These are phyloP conservation scores for Moxostoma hubbsi DNA, from an alignment of 2,797 vertebrate genomes.

Conservation along the genomic window DNA sequence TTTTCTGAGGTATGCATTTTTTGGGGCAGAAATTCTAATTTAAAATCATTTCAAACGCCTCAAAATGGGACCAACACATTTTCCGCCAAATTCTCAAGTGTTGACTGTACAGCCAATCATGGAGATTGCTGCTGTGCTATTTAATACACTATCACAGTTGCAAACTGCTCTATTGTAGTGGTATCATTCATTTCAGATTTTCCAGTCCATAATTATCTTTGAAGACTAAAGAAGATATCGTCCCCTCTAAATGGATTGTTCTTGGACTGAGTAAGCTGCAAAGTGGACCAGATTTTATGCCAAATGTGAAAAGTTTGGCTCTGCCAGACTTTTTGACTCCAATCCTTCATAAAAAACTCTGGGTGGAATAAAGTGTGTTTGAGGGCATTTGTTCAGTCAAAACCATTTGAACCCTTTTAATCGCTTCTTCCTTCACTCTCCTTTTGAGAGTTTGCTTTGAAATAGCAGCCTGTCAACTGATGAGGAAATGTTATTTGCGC, in stretches of 20 bases:
- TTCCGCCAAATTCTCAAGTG: background rate
- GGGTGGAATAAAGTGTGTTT: background rate
- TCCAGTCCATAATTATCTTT: too few species aligned
- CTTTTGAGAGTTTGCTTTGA: constrained; percentile 2
- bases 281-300: background rate
- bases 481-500: background rate
- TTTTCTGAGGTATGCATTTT: too few species aligned
- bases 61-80: background rate
- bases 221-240: background rate
- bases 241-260: background rate
- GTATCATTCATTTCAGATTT: too few species aligned
- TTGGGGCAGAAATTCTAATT: too few species aligned
- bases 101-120: background rate
- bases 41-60: background rate
- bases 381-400: background rate
- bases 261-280: background rate
- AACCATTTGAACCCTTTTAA: background rate
- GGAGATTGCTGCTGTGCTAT: background rate
- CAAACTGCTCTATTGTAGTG: too few species aligned
- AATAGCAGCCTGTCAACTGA: background rate
- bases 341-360: too few species aligned
- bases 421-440: background rate
- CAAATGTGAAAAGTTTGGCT: too few species aligned
- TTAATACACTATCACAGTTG: too few species aligned
- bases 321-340: too few species aligned